Evolutionary conservation across 1,140 invertebrate genomes (phyloP).

Genomic region (Laupala kohalensis): DNA sequence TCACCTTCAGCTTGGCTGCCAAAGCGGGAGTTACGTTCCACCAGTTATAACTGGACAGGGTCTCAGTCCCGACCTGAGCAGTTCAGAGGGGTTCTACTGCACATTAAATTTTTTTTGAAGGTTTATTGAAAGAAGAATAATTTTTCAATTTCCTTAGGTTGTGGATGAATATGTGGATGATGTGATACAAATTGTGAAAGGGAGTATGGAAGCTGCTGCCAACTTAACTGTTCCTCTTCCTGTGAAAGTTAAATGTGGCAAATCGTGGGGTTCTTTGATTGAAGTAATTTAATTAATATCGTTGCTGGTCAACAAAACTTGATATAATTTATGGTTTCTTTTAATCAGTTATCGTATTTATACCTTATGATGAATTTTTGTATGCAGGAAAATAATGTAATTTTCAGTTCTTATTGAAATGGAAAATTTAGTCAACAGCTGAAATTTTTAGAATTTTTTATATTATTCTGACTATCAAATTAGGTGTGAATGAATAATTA

Average conservation of each 20-base stretch:
- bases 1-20: too few species aligned
- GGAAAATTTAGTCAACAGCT: too few species aligned
- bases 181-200: conserved; percentile 52
- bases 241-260: conserved; percentile 72
- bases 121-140: not conserved
- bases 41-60: too few species aligned
- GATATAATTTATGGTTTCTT: not conserved
- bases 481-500: too few species aligned
- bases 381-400: not conserved
- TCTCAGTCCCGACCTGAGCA: too few species aligned
- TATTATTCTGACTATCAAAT: too few species aligned
- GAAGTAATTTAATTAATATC: conserved; percentile 22
- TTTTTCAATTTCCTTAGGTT: conserved; percentile 23
- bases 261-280: conserved; percentile 60
- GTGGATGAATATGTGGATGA: conserved; percentile 36
- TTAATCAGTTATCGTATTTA: not conserved
- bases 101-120: not conserved
- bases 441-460: too few species aligned
- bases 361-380: not conserved
- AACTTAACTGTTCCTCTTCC: conserved; percentile 62
- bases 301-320: not conserved
- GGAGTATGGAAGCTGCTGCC: conserved; percentile 68
- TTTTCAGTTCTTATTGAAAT: not conserved
- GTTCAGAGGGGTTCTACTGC: not conserved
- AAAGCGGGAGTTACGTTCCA: too few species aligned